phyloP scores from a whole-genome alignment of 1,140 invertebrate species.

The Brachionus koreanus region DNA sequence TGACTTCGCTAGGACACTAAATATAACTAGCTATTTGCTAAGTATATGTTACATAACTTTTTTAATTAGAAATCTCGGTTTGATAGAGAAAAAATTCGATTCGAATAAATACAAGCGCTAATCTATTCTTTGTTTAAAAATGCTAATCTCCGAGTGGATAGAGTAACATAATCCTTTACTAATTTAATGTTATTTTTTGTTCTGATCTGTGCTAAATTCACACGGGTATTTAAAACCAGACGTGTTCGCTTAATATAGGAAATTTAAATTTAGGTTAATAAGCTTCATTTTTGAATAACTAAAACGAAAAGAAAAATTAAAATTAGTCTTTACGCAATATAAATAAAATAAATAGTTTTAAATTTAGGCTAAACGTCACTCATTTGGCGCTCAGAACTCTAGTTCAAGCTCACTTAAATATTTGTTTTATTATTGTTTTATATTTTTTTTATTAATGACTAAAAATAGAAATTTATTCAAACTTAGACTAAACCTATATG shows the following conservation, averaged over 20 bases:
- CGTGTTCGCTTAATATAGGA: background rate
- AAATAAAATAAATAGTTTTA: background rate
- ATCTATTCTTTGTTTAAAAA: background rate
- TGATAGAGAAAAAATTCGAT: background rate
- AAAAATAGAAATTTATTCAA: background rate
- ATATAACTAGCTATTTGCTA: background rate
- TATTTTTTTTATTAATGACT: background rate
- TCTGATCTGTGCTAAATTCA: background rate
- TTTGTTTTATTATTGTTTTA: background rate
- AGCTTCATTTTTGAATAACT: background rate
- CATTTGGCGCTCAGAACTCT: background rate
- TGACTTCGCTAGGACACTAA: background rate
- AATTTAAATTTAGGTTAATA: background rate
- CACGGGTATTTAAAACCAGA: background rate
- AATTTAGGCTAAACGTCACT: slow-evolving; percentile 1
- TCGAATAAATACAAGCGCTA: background rate
- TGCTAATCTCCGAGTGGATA: background rate
- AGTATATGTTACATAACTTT: background rate
- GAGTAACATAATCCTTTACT: background rate
- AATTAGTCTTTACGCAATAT: background rate
- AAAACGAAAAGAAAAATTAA: background rate
- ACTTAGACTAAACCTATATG: background rate
- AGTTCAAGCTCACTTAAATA: background rate
- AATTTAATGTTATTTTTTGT: background rate
- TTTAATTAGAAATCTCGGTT: background rate